phyloP scores from a whole-genome alignment of 2,113 vertebrate genomes.

The Megaleporinus macrocephalus region DNA sequence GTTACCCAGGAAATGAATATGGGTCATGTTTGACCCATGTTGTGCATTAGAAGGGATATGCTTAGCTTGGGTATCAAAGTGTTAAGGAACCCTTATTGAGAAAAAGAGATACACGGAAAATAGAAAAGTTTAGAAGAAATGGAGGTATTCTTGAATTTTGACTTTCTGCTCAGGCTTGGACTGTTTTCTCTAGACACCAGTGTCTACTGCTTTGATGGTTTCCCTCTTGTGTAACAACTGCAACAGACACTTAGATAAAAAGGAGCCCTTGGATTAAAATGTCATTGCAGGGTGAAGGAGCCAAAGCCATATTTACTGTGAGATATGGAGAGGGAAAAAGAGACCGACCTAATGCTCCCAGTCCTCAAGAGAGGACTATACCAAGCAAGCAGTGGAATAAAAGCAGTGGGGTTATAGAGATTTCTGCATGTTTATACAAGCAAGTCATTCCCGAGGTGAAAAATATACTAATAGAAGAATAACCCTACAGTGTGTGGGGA shows the following conservation, averaged over 20 bases:
- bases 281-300: slow-evolving; percentile 3
- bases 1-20: too few species aligned
- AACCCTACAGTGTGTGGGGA: neutral
- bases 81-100: too few species aligned
- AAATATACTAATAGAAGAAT: neutral
- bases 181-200: neutral
- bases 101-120: too few species aligned
- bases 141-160: neutral
- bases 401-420: neutral
- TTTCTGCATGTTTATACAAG: neutral
- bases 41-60: too few species aligned
- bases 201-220: slow-evolving; percentile 2
- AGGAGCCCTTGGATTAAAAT: neutral
- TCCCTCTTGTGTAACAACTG: neutral
- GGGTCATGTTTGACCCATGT: too few species aligned
- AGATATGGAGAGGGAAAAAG: neutral
- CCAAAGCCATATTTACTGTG: slow-evolving; percentile 31
- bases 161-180: neutral
- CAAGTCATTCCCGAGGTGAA: neutral
- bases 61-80: too few species aligned
- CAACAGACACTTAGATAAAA: neutral
- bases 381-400: neutral
- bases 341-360: neutral
- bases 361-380: neutral
- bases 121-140: neutral